Evolutionary conservation across 2,113 vertebrate genomes (phyloP), one percentile per base, ranked within the genome.

Genomic region (Brevimyrus niger): DNA sequence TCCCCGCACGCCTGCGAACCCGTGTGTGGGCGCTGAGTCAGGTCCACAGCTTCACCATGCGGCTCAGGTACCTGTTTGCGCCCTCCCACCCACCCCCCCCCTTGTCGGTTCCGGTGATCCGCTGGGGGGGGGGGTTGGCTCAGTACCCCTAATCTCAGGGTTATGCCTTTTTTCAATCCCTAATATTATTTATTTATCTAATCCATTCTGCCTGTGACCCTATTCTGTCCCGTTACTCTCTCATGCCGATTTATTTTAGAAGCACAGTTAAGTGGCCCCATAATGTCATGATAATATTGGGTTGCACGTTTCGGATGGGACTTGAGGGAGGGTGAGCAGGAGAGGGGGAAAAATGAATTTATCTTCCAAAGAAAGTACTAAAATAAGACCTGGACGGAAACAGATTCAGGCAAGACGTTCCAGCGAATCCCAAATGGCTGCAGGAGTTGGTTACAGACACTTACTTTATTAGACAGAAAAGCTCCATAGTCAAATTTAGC

Each of bases 231-330:
- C 90, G 91, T 9, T 87, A 87, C 88, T 94, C 92, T 95, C 93
- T 95, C 93, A 94, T 92, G 61, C 89, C 91, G 93, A 92, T 94
- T 94, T 93, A 95, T 95, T 95, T 94, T 94, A 94, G 93, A 92
- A 91, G 92, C 93, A 91, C 55, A 86, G 91, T 91, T 93, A 94
- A 94, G 92, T 93, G 93, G 94, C 94, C 94, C 93, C 94, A 95
- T 95, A 95, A 95, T 94, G 94, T 94, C 94, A 95, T 91, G 0
- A 92, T 94, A 93, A 93, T 95, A 94, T 94, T 95, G 92, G 95
- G 94, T 94, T 94, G 95, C 92, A 90, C 92, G 92, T 94, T 93
- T 93, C 89, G 93, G 86, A 95, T 93, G 15, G 15, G 87, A 82
- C 82, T 88, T 90, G 88, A 93, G 92, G 92, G 93, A 94, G 92